Evolutionary conservation across 2,888 invertebrate genomes (phyloP).

Genomic region (Gymnosoma rotundatum): DNA sequence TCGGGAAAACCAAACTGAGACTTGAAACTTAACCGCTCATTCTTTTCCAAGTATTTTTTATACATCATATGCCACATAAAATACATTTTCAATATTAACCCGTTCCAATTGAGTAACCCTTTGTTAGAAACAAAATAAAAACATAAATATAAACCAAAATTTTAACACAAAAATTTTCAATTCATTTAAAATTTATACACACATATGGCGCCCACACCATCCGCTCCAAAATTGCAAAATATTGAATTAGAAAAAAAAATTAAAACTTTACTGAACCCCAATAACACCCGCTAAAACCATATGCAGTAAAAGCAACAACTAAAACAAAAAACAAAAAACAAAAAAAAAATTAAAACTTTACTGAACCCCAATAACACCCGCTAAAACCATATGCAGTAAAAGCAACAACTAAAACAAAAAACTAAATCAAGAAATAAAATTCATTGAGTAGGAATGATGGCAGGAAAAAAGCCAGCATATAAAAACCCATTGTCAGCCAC

Average conservation of each 20-base stretch:
- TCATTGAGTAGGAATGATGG: slow-evolving; percentile 49
- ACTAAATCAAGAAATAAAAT: slow-evolving; percentile 38
- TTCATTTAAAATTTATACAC: slow-evolving; percentile 27
- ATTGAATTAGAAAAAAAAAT: slow-evolving; percentile 12
- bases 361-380: slow-evolving; percentile 55
- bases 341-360: slow-evolving; percentile 4
- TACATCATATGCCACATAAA: no score
- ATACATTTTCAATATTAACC: no score
- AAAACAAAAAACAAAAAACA: no score
- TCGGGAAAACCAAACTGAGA: no score
- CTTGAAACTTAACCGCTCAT: no score
- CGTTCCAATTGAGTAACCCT: no score
- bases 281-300: slow-evolving; percentile 55
- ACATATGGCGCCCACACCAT: slow-evolving; percentile 67
- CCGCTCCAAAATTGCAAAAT: slow-evolving; percentile 58
- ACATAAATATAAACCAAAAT: slow-evolving; percentile 42
- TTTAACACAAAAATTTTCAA: slow-evolving; percentile 35
- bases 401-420: background rate
- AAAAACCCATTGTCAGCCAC: slow-evolving; percentile 59
- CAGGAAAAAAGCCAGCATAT: slow-evolving; percentile 10
- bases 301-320: slow-evolving; percentile 7
- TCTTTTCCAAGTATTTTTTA: no score
- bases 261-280: slow-evolving; percentile 36
- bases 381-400: slow-evolving; percentile 35
- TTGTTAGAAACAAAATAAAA: slow-evolving; percentile 22